phyloP scores from a whole-genome alignment of 2,797 vertebrate genomes.

The Choloepus didactylus region DNA sequence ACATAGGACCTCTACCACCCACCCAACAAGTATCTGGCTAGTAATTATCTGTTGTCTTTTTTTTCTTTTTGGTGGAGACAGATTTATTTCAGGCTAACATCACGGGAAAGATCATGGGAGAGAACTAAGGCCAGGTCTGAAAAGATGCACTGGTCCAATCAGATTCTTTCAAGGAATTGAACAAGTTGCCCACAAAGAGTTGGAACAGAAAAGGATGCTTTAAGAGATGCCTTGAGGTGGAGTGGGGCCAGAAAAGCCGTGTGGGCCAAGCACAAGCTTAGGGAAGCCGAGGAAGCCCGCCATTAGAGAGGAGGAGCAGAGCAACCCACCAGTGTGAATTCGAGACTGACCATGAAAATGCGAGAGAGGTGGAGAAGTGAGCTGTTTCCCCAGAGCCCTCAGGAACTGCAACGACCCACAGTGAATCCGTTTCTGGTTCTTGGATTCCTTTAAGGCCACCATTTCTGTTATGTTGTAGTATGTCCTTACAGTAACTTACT shows the following conservation, averaged over 20 bases:
- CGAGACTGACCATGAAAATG: neutral
- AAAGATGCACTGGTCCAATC: neutral
- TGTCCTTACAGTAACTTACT: neutral
- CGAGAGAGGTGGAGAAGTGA: neutral
- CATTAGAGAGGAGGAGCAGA: neutral
- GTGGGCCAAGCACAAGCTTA: neutral
- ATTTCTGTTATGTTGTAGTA: neutral
- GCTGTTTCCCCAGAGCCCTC: neutral
- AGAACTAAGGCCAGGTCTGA: neutral
- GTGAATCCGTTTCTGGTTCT: neutral
- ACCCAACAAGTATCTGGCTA: neutral
- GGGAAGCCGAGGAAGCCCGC: neutral
- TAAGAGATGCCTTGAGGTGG: neutral
- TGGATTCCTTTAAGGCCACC: neutral
- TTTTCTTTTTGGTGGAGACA: neutral
- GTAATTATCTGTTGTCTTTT: conserved; percentile 28
- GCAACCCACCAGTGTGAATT: neutral
- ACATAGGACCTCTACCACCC: neutral
- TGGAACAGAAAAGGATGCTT: neutral
- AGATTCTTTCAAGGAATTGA: neutral
- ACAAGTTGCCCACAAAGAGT: neutral
- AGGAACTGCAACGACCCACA: neutral
- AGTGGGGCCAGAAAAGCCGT: neutral
- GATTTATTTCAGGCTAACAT: conserved; percentile 10
- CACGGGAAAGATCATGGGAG: neutral